Base-by-base conservation (phyloP, 2,888 invertebrate genomes). In the Dynastes tityus region DNA sequence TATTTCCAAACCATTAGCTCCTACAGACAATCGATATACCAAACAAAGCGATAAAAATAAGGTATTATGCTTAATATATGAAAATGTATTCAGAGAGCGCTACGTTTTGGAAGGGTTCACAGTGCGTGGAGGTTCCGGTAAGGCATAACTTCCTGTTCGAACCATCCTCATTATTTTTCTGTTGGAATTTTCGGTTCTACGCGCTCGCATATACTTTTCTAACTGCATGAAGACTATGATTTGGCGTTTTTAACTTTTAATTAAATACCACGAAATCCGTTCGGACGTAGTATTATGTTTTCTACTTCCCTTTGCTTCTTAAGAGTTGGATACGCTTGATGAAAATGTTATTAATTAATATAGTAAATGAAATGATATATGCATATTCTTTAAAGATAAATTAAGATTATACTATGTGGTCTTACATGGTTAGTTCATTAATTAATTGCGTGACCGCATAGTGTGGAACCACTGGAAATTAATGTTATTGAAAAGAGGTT, bases 51-150 rank as follows among this genome's bases (percentile, higher is more conserved):
- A 65, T 40, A 68, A 49, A 49, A 27, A 51, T 16, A 27, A 22
- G 49, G 16, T 16, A 71, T 71, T 58, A 37, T 73, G 29, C 49
- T 73, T 71, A 78, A 78, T 63, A 65, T 78, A 78, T 78, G 78
- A 64, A 71, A 78, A 78, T 78, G n/a, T 22, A 78, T 78, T 45
- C 73, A 32, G 22, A 49, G 55, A 51, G 76, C 76, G 65, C 77
- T 65, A 78, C 80, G 77, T 77, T 79, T 79, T 79, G 67, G 63
- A 78, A 78, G 80, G 80, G 80, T 81, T 81, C 71, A 79, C 61
- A 78, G 80, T 80, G 80, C 79, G 73, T 80, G 80, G 78, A 80
- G 81, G 70, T 80, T 82, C 81, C 80, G 80, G 77, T 61, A 73
- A 40, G 73, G 40, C 58, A 58, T 11, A 53, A 61, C 58, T 73